Conservation (phyloP, 2,888 invertebrate genomes). For the Seladonia tumulorum region DNA sequence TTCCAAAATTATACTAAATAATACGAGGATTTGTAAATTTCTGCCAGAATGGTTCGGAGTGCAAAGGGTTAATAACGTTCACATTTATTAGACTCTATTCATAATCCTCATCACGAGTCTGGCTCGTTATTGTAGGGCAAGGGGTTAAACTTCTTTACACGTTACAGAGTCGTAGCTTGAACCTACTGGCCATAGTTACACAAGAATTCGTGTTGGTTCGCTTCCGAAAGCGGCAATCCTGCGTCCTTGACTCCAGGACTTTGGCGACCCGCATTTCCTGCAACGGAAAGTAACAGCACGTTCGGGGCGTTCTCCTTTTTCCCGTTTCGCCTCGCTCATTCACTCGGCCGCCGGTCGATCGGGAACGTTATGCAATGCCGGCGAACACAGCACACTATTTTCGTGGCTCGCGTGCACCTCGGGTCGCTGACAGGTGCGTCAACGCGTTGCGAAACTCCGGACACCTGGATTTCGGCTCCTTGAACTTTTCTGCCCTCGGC, state of each 20-base stretch:
- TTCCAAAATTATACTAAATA: too few relatives aligned
- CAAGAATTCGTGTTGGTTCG: neutral
- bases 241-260: neutral
- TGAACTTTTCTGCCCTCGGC: neutral
- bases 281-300: neutral
- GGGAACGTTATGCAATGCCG: constrained; percentile 32
- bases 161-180: too few relatives aligned
- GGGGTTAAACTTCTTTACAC: too few relatives aligned
- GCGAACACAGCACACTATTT: constrained; percentile 45
- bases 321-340: constrained; percentile 13
- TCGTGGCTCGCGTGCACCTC: constrained; percentile 26
- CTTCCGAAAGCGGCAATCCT: neutral
- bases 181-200: too few relatives aligned
- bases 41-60: too few relatives aligned
- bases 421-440: neutral
- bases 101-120: too few relatives aligned
- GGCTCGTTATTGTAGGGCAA: too few relatives aligned
- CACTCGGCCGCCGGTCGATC: constrained; percentile 19
- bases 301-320: neutral
- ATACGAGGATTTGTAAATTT: too few relatives aligned
- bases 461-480: neutral
- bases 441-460: neutral
- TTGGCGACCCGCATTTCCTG: constrained; percentile 1
- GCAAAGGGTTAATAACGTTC: too few relatives aligned
- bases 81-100: too few relatives aligned